These are phyloP conservation scores for Microctenopoma steveboyesi DNA, from an alignment of 2,797 vertebrate genomes.

Conservation along the genomic window DNA sequence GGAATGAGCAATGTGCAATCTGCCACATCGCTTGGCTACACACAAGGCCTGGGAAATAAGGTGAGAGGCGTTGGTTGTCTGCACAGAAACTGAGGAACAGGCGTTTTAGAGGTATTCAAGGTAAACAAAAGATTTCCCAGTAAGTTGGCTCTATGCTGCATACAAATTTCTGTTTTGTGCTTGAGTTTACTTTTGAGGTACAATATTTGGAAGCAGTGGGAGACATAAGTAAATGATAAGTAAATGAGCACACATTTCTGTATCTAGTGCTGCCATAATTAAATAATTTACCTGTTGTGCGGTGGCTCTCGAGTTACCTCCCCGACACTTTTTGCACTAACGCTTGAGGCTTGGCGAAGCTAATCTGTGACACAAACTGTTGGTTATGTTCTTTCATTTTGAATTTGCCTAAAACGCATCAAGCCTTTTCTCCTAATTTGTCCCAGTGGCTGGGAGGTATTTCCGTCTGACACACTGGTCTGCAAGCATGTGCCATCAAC, in stretches of 20 bases:
- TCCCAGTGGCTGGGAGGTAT: slow-evolving; percentile 30
- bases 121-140: slow-evolving; percentile 30
- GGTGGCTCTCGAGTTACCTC: neutral
- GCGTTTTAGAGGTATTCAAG: slow-evolving; percentile 41
- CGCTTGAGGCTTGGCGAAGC: slow-evolving; percentile 32
- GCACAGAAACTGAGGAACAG: slow-evolving; percentile 40
- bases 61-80: slow-evolving; percentile 59
- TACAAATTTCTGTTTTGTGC: slow-evolving; percentile 33
- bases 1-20: slow-evolving; percentile 70
- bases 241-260: neutral
- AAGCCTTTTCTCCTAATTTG: slow-evolving; percentile 28
- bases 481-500: slow-evolving; percentile 39
- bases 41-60: slow-evolving; percentile 57
- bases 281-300: slow-evolving; percentile 30
- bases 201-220: slow-evolving; percentile 10
- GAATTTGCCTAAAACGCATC: slow-evolving; percentile 33
- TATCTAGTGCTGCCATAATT: slow-evolving; percentile 12
- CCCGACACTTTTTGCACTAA: slow-evolving; percentile 15
- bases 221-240: neutral
- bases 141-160: slow-evolving; percentile 27
- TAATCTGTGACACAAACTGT: slow-evolving; percentile 29
- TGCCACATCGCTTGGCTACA: slow-evolving; percentile 59
- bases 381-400: slow-evolving; percentile 28
- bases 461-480: slow-evolving; percentile 45
- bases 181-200: neutral